Conservation (phyloP, 2,797 vertebrate species). For the Xyrichtys novacula region DNA sequence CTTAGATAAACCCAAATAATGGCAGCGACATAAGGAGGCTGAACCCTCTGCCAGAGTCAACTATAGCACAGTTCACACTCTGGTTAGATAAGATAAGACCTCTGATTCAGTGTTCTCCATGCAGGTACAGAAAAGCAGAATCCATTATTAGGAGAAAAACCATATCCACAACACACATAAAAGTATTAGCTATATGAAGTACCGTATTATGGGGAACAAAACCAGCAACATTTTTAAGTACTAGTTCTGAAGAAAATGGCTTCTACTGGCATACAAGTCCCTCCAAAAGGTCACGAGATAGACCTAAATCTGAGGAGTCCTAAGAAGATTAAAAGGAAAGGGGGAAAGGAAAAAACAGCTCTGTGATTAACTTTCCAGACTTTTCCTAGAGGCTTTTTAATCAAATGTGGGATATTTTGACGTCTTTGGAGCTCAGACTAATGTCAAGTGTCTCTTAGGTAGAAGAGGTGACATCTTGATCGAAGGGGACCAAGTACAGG, state of each 20-base stretch:
- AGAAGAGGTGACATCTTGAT: no score
- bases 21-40: neutral
- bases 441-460: neutral
- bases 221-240: neutral
- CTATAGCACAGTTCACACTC: slow-evolving; percentile 1
- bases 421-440: neutral
- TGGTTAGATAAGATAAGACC: slow-evolving; percentile 12
- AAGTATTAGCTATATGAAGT: no score
- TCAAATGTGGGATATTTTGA: neutral
- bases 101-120: neutral
- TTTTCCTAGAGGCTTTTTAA: neutral
- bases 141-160: neutral
- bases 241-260: neutral
- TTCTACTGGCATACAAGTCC: no score
- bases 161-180: no score
- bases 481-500: neutral
- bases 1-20: neutral
- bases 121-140: neutral
- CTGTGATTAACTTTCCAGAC: neutral
- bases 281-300: neutral
- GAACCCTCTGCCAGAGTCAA: slow-evolving; percentile 1
- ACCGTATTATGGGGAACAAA: neutral
- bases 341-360: neutral
- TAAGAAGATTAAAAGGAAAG: neutral
- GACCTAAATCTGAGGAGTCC: neutral